Conservation (phyloP, 2,888 invertebrate species). For the Synergus itoensis region DNA sequence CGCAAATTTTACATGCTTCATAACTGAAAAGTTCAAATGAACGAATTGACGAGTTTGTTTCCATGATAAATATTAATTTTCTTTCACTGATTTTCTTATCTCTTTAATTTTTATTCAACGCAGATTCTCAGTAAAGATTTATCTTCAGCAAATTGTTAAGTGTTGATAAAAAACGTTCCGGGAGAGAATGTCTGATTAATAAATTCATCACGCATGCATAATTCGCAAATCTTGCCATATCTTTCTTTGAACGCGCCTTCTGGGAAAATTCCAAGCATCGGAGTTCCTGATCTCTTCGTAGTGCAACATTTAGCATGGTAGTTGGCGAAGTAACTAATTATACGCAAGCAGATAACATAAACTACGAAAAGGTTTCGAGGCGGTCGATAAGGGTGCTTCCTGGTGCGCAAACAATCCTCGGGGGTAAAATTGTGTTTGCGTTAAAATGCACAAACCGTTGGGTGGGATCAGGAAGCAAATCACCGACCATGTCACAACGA, state of each 20-base stretch:
- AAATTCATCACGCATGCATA: conserved; percentile 26
- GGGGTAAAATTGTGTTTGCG: conserved; percentile 6
- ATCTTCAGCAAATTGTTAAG: not conserved
- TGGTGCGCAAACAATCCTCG: conserved; percentile 14
- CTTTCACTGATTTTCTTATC: not conserved
- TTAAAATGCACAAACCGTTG: conserved; percentile 29
- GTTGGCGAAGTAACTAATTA: conserved; percentile 32
- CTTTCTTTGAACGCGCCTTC: conserved; percentile 39
- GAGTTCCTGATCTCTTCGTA: conserved; percentile 25
- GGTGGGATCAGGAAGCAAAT: not conserved
- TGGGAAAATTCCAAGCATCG: conserved; percentile 39
- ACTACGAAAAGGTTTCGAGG: conserved; percentile 27
- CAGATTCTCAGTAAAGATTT: not conserved
- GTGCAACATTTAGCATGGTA: conserved; percentile 35
- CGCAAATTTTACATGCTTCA: not conserved
- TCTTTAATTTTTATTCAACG: not conserved
- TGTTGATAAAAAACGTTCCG: not conserved
- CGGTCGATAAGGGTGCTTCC: conserved; percentile 23
- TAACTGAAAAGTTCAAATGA: too few species aligned
- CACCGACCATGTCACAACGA: conserved; percentile 27
- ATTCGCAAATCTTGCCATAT: conserved; percentile 35
- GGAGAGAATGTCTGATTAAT: conserved; percentile 23
- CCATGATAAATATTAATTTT: not conserved
- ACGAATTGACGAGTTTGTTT: too few species aligned
- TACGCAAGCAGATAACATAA: not conserved